Percentiles rank a stretch among this genome's conserved stretches.
phyloP scores from a whole-genome alignment of 2,113 vertebrate genomes.

The Notarius quadriscutis region DNA sequence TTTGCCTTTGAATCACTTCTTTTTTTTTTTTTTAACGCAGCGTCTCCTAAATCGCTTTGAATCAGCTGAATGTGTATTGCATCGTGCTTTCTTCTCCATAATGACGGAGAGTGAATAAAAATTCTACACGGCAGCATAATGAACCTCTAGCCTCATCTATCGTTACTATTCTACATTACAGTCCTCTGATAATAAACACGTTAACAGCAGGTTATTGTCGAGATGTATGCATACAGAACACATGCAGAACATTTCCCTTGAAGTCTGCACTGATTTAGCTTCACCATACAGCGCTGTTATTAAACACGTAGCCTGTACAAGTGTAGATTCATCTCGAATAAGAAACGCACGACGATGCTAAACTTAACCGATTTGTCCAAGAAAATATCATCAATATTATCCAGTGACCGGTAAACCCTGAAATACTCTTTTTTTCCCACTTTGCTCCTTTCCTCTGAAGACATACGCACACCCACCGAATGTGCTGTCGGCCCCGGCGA shows the following conservation, averaged over 20 bases:
- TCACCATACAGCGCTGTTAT: not conserved
- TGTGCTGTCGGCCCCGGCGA: constrained; percentile 62
- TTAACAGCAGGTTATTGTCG: not conserved
- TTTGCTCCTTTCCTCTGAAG: not conserved
- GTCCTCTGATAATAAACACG: not conserved
- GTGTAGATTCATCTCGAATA: not conserved
- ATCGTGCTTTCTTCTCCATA: not conserved
- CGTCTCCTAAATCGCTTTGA: not conserved
- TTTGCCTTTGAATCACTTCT: not conserved
- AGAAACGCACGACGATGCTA: not conserved
- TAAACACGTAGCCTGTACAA: not conserved
- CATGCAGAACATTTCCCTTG: not conserved
- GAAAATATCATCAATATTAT: not conserved
- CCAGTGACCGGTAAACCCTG: not conserved
- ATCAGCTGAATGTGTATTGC: not conserved
- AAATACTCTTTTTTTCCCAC: no score
- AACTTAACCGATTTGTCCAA: not conserved
- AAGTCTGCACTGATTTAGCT: not conserved
- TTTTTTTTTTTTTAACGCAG: not conserved
- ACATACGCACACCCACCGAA: constrained; percentile 66
- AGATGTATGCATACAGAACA: not conserved
- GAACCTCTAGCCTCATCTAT: not conserved
- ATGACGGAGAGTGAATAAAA: not conserved
- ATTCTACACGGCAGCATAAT: not conserved
- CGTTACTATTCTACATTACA: not conserved